Conservation (phyloP, 2,113 vertebrate species). For the Ammodytes dubius region DNA sequence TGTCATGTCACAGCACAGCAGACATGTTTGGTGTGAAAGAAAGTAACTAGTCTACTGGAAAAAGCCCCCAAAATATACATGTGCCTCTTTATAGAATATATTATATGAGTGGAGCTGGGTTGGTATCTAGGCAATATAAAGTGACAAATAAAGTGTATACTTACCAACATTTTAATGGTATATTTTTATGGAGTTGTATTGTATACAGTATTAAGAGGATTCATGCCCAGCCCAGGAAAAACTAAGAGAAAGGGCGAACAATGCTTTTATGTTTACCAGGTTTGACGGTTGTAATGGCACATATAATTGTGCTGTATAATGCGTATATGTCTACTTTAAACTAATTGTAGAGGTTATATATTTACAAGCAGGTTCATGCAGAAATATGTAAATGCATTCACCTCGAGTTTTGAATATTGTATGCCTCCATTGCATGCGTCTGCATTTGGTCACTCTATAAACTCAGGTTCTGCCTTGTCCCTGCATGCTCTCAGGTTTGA, state of each 20-base stretch:
- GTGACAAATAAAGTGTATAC: not conserved
- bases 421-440: not conserved
- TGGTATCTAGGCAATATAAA: not conserved
- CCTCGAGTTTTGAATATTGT: not conserved
- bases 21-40: constrained; percentile 9
- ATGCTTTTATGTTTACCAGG: not conserved
- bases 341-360: not conserved
- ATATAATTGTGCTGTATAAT: not conserved
- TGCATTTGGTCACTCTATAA: constrained; percentile 6
- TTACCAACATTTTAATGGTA: not conserved
- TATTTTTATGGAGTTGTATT: too few relatives aligned
- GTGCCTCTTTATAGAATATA: not conserved
- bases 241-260: too few relatives aligned
- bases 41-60: not conserved
- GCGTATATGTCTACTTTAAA: not conserved
- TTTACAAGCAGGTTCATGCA: not conserved
- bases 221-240: not conserved
- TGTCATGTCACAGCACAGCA: not conserved
- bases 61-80: constrained; percentile 22
- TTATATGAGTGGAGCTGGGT: not conserved
- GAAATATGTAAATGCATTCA: not conserved
- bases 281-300: not conserved
- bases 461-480: not conserved
- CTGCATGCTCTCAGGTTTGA: constrained; percentile 83
- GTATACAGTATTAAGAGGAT: too few relatives aligned